Base-by-base conservation (phyloP, 2,797 vertebrate genomes). In the Tenualosa ilisha region DNA sequence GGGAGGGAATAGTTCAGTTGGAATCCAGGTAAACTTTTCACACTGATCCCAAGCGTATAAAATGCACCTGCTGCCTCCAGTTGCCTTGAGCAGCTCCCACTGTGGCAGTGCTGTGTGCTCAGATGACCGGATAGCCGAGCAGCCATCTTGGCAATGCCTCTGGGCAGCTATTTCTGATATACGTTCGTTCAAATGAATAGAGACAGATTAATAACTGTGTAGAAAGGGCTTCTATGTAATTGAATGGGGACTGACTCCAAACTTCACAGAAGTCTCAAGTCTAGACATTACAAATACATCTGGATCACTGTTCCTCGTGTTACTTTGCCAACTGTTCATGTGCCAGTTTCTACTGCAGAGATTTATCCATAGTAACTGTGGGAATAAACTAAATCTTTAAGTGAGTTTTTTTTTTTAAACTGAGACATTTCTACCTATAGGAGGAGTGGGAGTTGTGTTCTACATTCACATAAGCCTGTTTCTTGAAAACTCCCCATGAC, bases 401-500 rank as follows among this genome's bases (percentile, higher is more conserved):
- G 3, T 72, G 65, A 72, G 4, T 1, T 51, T 49, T 49, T 49
- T 5, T 49, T 4, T 49, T 49, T 31, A 0, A 31, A 46, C 50
- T 51, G 11, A 9, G 50, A 51, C 50, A 51, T 51, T 51, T 51
- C 8, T 51, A 5, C 50, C 50, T 12, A 51, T 51, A 22, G 15
- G 17, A 22, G 37, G 72, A 79, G 40, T 22, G 72, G 37, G 68
- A 72, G 13, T 37, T 37, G 31, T 13, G 37, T 11, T 79, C 72
- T 17, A 46, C 40, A 79, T 79, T 79, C 37, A 79, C 40, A 79
- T 31, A 37, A 79, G 72, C 15, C 6, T 9, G 40, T 79, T 79
- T 63, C 59, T 63, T 63, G n/a, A 24, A 63, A n/a, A 63, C n/a
- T 63, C 40, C 40, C 72, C 37, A 79, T 79, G 72, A 79, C 72